phyloP scores from a whole-genome alignment of 2,113 vertebrate species.

The Pelecanus crispus region DNA sequence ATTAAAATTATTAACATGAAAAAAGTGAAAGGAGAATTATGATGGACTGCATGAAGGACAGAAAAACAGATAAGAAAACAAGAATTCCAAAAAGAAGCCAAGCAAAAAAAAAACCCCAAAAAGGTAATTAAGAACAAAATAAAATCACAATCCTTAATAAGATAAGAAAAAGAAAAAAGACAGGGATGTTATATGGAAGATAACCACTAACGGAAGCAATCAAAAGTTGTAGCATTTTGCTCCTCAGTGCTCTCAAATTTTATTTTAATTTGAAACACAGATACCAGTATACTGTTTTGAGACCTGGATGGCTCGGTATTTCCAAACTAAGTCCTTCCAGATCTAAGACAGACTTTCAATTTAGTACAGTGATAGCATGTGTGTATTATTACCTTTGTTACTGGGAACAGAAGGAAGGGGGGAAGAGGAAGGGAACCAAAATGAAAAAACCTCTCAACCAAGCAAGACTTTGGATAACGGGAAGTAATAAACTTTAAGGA shows the following conservation, averaged over 20 bases:
- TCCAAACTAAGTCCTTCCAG: not conserved
- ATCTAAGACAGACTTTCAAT: not conserved
- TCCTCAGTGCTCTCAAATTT: not conserved
- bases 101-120: not conserved
- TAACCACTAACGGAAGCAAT: not conserved
- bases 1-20: not conserved
- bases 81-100: not conserved
- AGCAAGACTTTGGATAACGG: fast-evolving
- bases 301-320: not conserved
- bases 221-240: not conserved
- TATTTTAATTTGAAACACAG: not conserved
- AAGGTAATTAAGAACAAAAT: not conserved
- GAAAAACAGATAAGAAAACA: not conserved
- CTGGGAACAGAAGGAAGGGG: not conserved
- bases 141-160: not conserved
- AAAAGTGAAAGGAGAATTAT: not conserved
- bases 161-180: not conserved
- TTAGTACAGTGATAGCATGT: not conserved
- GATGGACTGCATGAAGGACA: not conserved
- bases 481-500: not conserved
- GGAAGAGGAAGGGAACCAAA: not conserved
- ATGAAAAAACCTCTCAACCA: not conserved
- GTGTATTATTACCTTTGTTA: not conserved
- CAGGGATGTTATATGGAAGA: not conserved
- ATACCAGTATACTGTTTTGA: not conserved